Base-by-base conservation (phyloP, 2,113 vertebrate genomes). In the Cynopterus brachyotis region DNA sequence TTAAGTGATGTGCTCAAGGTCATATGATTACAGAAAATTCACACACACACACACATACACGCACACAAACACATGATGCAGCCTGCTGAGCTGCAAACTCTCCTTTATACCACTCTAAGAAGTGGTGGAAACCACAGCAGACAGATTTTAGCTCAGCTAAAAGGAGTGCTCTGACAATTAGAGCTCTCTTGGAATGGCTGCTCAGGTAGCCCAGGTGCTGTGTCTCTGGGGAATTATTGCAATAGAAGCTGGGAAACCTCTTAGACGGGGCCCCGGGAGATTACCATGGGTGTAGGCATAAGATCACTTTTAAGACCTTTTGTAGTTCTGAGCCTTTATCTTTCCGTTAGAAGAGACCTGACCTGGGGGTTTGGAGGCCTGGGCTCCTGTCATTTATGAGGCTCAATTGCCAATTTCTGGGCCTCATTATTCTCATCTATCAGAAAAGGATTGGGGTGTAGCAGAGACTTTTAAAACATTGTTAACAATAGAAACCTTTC, bases 241-340 rank as follows among this genome's bases (percentile, higher is more conserved):
- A 64, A 6, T 8, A 78, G 85, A 82, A 42, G 11, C 35, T 73
- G 16, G 11, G n/a, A 32, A 73, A 35, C 6, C 37, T 37, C 11
- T 87, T 17, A 42, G 5, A 47, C 12, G 78, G 60, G 66, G 2
- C 13, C 24, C 73, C 57, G 26, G 3, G 79, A 76, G 0, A 4
- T 9, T 42, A 20, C 53, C 0, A 1, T 28, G 30, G 45, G 7
- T 6, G 0, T 32, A 9, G 40, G 7, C 37, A 30, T 32, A 69
- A 67, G 24, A 42, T n/a, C 19, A 70, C 15, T 55, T 84, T 62
- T 67, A 72, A 50, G 26, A 83, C 24, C 24, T 42, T 45, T 84
- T 73, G 13, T 9, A 40, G 9, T 26, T 92, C 40, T 69, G 42
- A 89, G 15, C 19, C 11, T 79, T 66, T 55, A 0, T 87, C 32